Evolutionary conservation across 2,113 vertebrate genomes (phyloP).

Genomic region (Elephas maximus): DNA sequence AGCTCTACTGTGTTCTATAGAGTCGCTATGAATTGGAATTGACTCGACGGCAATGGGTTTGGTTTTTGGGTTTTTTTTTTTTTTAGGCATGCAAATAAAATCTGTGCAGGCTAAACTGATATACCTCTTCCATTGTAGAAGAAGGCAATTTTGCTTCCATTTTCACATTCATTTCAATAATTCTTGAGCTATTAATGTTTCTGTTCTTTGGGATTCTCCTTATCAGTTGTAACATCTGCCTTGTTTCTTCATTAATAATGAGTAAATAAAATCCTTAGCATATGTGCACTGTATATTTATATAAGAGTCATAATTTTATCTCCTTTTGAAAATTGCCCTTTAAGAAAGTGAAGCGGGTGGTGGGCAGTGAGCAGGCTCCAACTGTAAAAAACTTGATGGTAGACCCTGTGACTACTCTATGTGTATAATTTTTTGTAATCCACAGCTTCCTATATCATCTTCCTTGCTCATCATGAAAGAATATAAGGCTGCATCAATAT

Average conservation of each 20-base stretch:
- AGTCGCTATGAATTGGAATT: too few relatives aligned
- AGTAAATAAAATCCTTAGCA: not conserved
- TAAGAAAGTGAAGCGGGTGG: not conserved
- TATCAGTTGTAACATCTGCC: too few relatives aligned
- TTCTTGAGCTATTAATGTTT: not conserved
- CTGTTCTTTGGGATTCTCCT: not conserved
- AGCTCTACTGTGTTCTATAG: too few relatives aligned
- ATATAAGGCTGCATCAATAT: not conserved
- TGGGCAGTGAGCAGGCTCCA: not conserved
- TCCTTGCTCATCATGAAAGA: not conserved
- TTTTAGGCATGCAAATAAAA: not conserved
- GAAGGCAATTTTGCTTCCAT: not conserved
- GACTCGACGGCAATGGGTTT: too few relatives aligned
- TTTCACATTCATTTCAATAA: not conserved
- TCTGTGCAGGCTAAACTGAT: not conserved
- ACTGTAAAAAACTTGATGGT: not conserved
- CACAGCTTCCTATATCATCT: not conserved
- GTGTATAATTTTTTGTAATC: not conserved
- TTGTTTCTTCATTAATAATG: not conserved
- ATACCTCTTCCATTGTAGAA: not conserved
- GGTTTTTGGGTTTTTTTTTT: too few relatives aligned
- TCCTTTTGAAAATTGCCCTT: not conserved
- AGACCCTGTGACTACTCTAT: not conserved
- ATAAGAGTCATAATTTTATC: not conserved
- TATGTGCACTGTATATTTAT: not conserved